Base-by-base conservation (phyloP, 1,140 invertebrate genomes). In the Drosophila kurseongensis region DNA sequence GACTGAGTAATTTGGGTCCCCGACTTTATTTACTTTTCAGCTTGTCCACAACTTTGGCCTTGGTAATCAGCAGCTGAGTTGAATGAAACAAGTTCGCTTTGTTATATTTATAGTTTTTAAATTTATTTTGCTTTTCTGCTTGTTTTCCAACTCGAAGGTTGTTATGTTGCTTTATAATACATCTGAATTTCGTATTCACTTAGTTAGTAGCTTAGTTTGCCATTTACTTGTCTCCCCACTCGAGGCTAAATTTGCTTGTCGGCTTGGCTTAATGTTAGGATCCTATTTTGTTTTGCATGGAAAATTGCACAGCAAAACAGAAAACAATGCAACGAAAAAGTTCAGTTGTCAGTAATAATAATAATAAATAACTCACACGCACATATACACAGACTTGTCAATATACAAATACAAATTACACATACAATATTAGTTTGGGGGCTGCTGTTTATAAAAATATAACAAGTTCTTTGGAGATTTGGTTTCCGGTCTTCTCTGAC, bases 391-490 rank as follows among this genome's bases (percentile, higher is more conserved):
- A 61, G 40, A 56, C 61, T 48, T 57, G 50, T 45, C 16, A 68
- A 65, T 62, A 80, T 83, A 83, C 47, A 82, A 60, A 71, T 63
- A 79, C n/a, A 63, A 77, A 77, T 56, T 58, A 72, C 56, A 73
- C 60, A 72, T 50, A 62, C 42, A 73, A 61, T 63, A 67, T 77
- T 72, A 71, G 71, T 75, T 73, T 56, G 57, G 61, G 44, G 55
- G 61, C 62, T 68, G 77, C 57, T 52, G 60, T 59, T 88, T 86
- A 88, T 79, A 86, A 86, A 86, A 86, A 86, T 86, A 86, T 86
- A 86, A 88, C 83, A 86, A 88, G 83, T 88, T 82, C 79, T 73
- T 86, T 88, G 79, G 71, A 79, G 79, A 76, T 75, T 68, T 36
- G 40, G 50, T 54, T 65, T 72, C 57, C 59, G 40, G 56, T 75